Conservation (phyloP, 2,113 vertebrate species). For the Stegostoma tigrinum region DNA sequence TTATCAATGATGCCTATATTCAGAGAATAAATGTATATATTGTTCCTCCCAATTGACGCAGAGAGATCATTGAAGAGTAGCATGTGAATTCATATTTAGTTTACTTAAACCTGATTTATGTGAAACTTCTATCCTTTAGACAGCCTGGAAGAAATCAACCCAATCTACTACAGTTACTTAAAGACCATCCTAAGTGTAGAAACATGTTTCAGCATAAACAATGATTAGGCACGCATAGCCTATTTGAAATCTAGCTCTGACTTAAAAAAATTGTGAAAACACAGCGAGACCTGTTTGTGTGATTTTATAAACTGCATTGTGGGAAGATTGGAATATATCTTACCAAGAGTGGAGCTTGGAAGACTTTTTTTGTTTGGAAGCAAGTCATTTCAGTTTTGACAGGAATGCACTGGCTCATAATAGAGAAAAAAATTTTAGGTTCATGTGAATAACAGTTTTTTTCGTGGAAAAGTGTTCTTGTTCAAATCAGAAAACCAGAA, state of each 20-base stretch:
- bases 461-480: background rate
- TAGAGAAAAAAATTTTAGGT: background rate
- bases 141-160: background rate
- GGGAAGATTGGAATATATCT: background rate
- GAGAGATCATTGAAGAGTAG: background rate
- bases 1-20: background rate
- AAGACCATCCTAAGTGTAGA: background rate
- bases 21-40: background rate
- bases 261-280: background rate
- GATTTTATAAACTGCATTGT: conserved; percentile 25
- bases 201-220: background rate
- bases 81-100: background rate
- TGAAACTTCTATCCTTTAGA: background rate
- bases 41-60: background rate
- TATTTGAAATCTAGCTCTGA: background rate
- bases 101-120: background rate
- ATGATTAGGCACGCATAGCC: background rate
- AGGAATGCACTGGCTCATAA: background rate
- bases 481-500: background rate
- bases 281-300: background rate
- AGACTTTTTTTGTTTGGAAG: background rate
- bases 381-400: background rate
- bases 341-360: background rate
- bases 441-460: background rate
- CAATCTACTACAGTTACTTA: background rate